These are phyloP conservation scores for Trissolcus japonicus DNA, from an alignment of 2,888 invertebrate genomes.

Conservation along the genomic window DNA sequence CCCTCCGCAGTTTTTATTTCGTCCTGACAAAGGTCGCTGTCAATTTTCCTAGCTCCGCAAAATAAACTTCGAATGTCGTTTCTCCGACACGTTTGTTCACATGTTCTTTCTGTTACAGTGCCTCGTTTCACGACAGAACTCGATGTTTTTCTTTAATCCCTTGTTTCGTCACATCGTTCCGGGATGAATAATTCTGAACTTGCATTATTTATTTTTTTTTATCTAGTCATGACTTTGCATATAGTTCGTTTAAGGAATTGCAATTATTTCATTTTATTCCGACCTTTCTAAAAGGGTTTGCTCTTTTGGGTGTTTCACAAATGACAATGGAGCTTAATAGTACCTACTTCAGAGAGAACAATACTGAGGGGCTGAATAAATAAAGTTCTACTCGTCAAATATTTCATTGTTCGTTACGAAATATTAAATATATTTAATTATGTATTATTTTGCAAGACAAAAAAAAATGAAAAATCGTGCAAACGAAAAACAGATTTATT, in stretches of 20 bases:
- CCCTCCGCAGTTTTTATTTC: too few relatives aligned
- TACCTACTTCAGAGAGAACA: constrained; percentile 16
- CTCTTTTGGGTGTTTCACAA: constrained; percentile 3
- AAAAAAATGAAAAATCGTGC: too few relatives aligned
- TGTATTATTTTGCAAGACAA: background rate
- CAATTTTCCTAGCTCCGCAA: background rate
- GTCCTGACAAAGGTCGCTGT: too few relatives aligned
- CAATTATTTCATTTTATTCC: constrained; percentile 5
- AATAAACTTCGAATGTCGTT: constrained; percentile 16
- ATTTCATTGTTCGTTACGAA: background rate
- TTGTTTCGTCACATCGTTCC: too few relatives aligned
- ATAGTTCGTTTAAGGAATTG: background rate
- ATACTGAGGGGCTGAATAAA: constrained; percentile 14
- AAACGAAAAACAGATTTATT: too few relatives aligned
- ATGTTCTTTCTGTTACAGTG: too few relatives aligned
- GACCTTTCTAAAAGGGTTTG: constrained; percentile 1
- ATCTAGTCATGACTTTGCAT: too few relatives aligned
- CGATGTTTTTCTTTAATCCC: too few relatives aligned
- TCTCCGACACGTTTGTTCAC: background rate
- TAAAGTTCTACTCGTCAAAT: constrained; percentile 14
- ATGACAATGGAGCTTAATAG: constrained; percentile 20
- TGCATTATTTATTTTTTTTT: too few relatives aligned
- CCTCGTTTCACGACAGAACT: too few relatives aligned
- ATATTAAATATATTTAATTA: constrained; percentile 1
- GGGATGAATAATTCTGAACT: too few relatives aligned